Evolutionary conservation across 2,113 vertebrate species (phyloP).

Genomic region (Marmota flaviventris): DNA sequence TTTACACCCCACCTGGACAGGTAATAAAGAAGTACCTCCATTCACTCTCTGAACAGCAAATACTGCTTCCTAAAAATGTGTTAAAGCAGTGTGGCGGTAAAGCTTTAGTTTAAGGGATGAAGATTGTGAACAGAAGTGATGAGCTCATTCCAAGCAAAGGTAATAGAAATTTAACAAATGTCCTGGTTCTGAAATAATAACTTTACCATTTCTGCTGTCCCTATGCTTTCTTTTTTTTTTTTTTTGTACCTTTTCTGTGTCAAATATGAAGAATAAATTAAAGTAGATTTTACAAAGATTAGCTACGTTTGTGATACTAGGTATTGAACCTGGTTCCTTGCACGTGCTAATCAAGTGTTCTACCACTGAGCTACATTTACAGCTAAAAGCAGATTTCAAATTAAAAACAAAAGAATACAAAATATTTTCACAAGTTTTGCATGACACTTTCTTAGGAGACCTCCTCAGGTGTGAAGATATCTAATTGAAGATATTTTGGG

Average conservation of each 20-base stretch:
- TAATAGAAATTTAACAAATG: background rate
- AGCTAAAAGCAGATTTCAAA: background rate
- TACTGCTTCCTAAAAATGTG: background rate
- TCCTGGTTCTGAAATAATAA: background rate
- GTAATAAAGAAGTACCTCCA: background rate
- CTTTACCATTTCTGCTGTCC: background rate
- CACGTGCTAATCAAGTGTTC: too few relatives aligned
- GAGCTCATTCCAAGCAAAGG: background rate
- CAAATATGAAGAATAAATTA: background rate
- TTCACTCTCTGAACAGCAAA: background rate
- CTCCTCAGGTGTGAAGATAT: background rate
- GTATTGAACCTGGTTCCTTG: too few relatives aligned
- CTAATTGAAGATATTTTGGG: background rate
- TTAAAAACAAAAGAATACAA: background rate
- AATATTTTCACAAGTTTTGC: background rate
- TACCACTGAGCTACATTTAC: too few relatives aligned
- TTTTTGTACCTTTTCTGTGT: background rate
- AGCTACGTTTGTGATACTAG: too few relatives aligned
- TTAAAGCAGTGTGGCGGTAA: background rate
- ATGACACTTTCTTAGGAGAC: background rate
- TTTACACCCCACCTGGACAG: background rate
- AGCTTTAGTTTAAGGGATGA: background rate
- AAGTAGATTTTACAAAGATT: background rate
- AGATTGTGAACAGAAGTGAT: background rate
- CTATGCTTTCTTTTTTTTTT: background rate